Conservation (phyloP, 2,888 invertebrate genomes). For the Drosophila nr. fundita region DNA sequence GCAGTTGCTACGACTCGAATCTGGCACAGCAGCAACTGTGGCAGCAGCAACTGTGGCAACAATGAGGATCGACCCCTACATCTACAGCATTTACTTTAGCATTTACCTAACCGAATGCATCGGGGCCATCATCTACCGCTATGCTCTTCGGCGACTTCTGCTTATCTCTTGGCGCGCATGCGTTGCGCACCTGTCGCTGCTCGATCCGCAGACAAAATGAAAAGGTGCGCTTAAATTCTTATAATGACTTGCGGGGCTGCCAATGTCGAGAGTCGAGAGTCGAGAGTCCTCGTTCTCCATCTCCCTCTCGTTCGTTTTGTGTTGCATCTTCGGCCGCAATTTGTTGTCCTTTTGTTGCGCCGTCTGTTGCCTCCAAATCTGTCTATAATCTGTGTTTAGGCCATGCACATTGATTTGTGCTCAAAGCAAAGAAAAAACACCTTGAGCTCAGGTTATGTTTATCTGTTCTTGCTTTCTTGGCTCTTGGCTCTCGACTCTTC, state of each 20-base stretch:
- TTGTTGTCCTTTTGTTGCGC: conserved; percentile 74
- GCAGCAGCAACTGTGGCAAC: conserved; percentile 29
- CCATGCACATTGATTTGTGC: conserved; percentile 61
- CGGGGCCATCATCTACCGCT: conserved; percentile 67
- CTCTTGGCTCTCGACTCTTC: conserved; percentile 1
- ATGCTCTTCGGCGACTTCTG: conserved; percentile 45
- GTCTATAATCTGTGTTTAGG: conserved; percentile 77
- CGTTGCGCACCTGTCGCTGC: conserved; percentile 74
- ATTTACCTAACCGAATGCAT: conserved; percentile 18
- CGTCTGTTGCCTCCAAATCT: conserved; percentile 73
- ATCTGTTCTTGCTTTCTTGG: neutral
- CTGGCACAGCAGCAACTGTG: conserved; percentile 72
- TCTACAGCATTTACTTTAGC: conserved; percentile 16
- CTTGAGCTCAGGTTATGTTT: conserved; percentile 50
- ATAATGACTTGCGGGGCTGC: conserved; percentile 72
- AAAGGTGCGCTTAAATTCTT: conserved; percentile 81
- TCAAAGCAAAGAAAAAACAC: conserved; percentile 65
- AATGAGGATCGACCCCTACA: conserved; percentile 56
- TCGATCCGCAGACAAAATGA: conserved; percentile 62
- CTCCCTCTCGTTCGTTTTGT: conserved; percentile 23
- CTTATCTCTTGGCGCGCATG: conserved; percentile 50
- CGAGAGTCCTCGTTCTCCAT: conserved; percentile 21
- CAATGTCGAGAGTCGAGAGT: conserved; percentile 24
- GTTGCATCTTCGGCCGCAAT: conserved; percentile 73
- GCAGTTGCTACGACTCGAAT: conserved; percentile 47